Evolutionary conservation across 2,888 invertebrate genomes (phyloP), one percentile per base, ranked within the genome.

Genomic region (Capitulum mitella): DNA sequence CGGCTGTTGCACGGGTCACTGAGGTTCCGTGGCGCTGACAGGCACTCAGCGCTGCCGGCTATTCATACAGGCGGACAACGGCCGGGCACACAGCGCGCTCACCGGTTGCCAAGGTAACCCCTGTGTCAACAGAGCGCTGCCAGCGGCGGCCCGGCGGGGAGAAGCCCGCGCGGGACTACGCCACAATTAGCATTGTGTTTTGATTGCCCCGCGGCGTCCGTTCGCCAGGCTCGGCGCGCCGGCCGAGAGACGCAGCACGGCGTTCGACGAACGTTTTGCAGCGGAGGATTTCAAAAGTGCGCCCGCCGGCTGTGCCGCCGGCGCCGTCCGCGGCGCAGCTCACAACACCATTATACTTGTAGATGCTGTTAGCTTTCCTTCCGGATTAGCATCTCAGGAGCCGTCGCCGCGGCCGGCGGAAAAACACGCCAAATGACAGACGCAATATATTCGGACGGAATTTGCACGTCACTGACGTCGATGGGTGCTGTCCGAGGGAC

Each of bases 361-460:
- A 70, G 70, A 70, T 70, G 70, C 70, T 70, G 70, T 70, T 70
- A 70, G 70, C 70, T 70, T 70, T 70, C 37, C 37, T 37, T 16
- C 19, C 37, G 37, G 37, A 70, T 70, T 70, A 70, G 70, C 70
- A 70, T 70, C 37, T 70, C 70, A 37, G 70, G 12, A 37, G 16
- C 34, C 8, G 58, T 29, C 58, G 58, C 22, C 51, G 51, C 51
- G 0, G 29, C 16, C 32, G n/a, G 14, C 32, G n/a, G 61, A 61
- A 61, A 58, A 61, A 61, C 61, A 61, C 16, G 32, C 14, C 61
- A 61, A n/a, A 61, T 61, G 61, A 61, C 61, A 32, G 61, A 32
- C 14, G 32, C 1, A 32, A n/a, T 61, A 16, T 29, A 58, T 43
- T 43, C 43, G 43, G 43, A 8, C 12, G 43, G 43, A 43, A 12